These are phyloP conservation scores for Anableps anableps DNA, from an alignment of 2,797 vertebrate species.

Conservation along the genomic window DNA sequence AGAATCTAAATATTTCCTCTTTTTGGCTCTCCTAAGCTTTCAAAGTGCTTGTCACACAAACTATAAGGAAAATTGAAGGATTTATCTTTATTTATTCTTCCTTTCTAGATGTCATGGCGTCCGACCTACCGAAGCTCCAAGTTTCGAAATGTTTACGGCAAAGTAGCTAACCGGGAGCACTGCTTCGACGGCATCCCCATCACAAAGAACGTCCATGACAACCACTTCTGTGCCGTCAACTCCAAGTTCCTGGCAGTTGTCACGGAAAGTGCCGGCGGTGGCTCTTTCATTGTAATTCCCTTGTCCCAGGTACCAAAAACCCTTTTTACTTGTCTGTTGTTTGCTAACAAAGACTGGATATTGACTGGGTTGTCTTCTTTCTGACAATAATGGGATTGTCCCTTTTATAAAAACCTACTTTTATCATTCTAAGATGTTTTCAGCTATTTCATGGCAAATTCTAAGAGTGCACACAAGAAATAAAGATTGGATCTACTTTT, in stretches of 20 bases:
- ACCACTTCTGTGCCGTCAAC: slow-evolving; percentile 98
- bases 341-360: background rate
- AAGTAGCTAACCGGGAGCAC: slow-evolving; percentile 93
- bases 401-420: background rate
- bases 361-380: background rate
- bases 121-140: slow-evolving; percentile 99
- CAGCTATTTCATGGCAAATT: background rate
- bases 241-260: slow-evolving; percentile 93
- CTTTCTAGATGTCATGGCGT: slow-evolving; percentile 97
- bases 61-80: too few relatives aligned
- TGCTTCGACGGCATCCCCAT: slow-evolving; percentile 97
- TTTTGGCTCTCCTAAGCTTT: background rate
- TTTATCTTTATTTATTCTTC: background rate
- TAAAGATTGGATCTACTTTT: slow-evolving; percentile 4
- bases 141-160: slow-evolving; percentile 98
- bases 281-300: slow-evolving; percentile 93
- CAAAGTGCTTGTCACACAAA: background rate
- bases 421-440: background rate
- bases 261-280: slow-evolving; percentile 93
- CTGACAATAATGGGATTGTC: background rate
- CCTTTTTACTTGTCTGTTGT: background rate
- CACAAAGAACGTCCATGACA: slow-evolving; percentile 99
- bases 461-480: slow-evolving; percentile 8
- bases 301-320: slow-evolving; percentile 87
- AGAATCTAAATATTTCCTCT: background rate